Conservation (phyloP, 2,888 invertebrate genomes). For the Acleris sparsana region DNA sequence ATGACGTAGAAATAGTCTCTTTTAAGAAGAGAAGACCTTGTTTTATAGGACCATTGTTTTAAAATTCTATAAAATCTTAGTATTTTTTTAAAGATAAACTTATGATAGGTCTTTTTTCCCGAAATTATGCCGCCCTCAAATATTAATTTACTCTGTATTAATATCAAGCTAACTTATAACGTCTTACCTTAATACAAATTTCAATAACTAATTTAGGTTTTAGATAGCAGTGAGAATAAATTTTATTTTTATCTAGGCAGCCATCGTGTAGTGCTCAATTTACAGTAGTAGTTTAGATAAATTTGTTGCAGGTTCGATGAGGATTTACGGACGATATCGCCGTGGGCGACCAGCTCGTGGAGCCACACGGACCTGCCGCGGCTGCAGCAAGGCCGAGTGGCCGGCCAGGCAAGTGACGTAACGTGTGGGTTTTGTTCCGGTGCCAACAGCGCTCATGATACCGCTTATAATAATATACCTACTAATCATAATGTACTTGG, state of each 20-base stretch:
- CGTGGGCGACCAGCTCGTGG: conserved; percentile 90
- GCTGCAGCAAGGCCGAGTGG: conserved; percentile 88
- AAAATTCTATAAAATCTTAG: too few species aligned
- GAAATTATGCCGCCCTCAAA: too few species aligned
- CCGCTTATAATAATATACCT: neutral
- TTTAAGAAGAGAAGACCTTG: too few species aligned
- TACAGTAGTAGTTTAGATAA: conserved; percentile 21
- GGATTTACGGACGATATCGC: conserved; percentile 87
- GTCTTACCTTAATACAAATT: too few species aligned
- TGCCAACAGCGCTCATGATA: neutral
- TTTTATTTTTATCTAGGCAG: neutral
- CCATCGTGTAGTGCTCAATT: neutral
- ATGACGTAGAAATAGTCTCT: too few species aligned
- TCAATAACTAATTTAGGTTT: too few species aligned
- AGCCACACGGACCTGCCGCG: conserved; percentile 91
- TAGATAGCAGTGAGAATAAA: neutral
- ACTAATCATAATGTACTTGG: too few species aligned
- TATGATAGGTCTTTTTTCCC: too few species aligned
- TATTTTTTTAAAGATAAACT: too few species aligned
- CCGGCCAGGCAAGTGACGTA: conserved; percentile 85
- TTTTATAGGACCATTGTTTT: too few species aligned
- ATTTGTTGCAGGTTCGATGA: conserved; percentile 80
- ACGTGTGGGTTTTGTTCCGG: neutral
- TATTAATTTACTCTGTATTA: too few species aligned
- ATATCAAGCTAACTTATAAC: too few species aligned